phyloP scores from a whole-genome alignment of 2,113 vertebrate genomes.

The Ctenomys sociabilis region DNA sequence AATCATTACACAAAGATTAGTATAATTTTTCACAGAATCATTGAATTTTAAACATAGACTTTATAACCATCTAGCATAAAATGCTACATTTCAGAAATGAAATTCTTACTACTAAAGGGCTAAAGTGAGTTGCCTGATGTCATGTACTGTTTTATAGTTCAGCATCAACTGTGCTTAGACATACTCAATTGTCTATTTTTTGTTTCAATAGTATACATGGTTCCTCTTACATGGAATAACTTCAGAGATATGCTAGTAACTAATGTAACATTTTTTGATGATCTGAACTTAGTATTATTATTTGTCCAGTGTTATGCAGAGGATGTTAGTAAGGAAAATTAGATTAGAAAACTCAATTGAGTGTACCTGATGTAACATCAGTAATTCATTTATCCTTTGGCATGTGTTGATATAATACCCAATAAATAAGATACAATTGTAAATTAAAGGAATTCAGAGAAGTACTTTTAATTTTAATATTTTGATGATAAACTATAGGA shows the following conservation, averaged over 20 bases:
- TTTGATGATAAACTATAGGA: conserved; percentile 1
- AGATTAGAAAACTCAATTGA: conserved; percentile 50
- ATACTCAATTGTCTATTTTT: not conserved
- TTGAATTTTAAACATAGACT: conserved; percentile 23
- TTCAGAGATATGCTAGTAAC: conserved; percentile 29
- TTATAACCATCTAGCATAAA: conserved; percentile 24
- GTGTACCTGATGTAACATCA: not conserved
- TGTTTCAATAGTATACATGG: conserved; percentile 3
- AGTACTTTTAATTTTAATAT: conserved; percentile 24
- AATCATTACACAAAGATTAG: not conserved
- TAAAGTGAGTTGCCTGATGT: not conserved
- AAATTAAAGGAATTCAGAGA: conserved; percentile 46
- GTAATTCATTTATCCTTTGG: conserved; percentile 38
- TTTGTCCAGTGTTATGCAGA: not conserved
- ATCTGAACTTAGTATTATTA: not conserved
- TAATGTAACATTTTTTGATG: conserved; percentile 20
- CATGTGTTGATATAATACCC: not conserved
- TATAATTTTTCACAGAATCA: conserved; percentile 3
- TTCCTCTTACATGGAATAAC: conserved; percentile 1
- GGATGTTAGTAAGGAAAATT: conserved; percentile 47
- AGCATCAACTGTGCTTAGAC: conserved; percentile 13
- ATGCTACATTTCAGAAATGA: conserved; percentile 46
- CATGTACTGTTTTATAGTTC: not conserved
- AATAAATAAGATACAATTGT: conserved; percentile 25
- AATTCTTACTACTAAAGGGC: not conserved